These are phyloP conservation scores for Graptemys geographica DNA, from an alignment of 2,797 vertebrate species.

Conservation along the genomic window DNA sequence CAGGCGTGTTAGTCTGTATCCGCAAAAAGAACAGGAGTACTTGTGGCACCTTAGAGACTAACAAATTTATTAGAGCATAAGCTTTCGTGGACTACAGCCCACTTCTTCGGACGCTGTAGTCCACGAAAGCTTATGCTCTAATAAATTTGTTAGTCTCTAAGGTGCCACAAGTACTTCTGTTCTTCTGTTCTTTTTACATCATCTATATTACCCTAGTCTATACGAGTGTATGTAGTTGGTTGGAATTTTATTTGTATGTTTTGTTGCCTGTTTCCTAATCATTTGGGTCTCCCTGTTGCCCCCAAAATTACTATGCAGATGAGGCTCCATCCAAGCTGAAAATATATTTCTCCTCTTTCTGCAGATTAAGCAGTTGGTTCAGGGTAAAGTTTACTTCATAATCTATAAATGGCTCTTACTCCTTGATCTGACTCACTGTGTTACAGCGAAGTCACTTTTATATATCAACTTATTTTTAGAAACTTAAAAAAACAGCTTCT, in stretches of 20 bases:
- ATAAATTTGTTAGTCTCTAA: too few species aligned
- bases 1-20: too few species aligned
- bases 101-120: too few species aligned
- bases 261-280: background rate
- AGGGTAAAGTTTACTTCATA: constrained; percentile 65
- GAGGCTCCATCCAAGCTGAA: constrained; percentile 10
- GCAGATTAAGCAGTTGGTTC: constrained; percentile 51
- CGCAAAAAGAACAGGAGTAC: too few species aligned
- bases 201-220: background rate
- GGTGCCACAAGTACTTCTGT: too few species aligned
- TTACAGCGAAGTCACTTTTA: constrained; percentile 71
- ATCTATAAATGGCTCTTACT: constrained; percentile 76
- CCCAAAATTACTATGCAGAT: background rate
- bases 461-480: constrained; percentile 78
- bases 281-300: background rate
- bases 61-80: too few species aligned
- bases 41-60: too few species aligned
- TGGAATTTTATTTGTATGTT: background rate
- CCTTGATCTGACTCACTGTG: constrained; percentile 75
- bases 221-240: background rate
- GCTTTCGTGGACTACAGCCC: too few species aligned
- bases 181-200: background rate
- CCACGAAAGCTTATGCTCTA: too few species aligned
- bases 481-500: constrained; percentile 70
- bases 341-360: constrained; percentile 34